Conservation (phyloP, 2,113 vertebrate species). For the Polyodon spathula region DNA sequence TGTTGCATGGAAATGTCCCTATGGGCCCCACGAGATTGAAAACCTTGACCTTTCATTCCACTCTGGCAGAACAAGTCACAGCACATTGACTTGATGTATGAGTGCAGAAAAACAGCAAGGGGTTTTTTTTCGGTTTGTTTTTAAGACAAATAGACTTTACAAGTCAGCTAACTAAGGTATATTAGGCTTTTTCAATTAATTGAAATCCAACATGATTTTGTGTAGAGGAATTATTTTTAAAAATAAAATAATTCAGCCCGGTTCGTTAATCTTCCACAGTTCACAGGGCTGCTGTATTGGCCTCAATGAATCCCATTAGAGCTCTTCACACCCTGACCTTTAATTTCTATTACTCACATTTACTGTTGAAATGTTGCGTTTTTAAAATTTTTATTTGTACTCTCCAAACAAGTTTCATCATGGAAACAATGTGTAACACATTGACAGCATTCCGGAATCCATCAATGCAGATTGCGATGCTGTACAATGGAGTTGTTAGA, state of each 20-base stretch:
- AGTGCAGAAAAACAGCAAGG: conserved; percentile 18
- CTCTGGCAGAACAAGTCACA: conserved; percentile 25
- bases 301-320: no score
- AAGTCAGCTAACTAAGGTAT: conserved; percentile 27
- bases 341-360: no score
- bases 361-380: no score
- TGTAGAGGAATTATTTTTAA: neutral
- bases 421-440: no score
- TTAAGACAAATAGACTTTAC: conserved; percentile 33
- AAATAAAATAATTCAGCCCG: no score
- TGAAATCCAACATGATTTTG: conserved; percentile 33
- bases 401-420: no score
- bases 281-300: no score
- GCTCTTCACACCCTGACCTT: neutral
- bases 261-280: no score
- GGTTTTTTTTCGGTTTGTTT: conserved; percentile 17
- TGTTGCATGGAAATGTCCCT: conserved; percentile 31
- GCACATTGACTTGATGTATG: conserved; percentile 28
- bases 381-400: no score
- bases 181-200: conserved; percentile 29
- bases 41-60: conserved; percentile 34
- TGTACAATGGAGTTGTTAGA: conserved; percentile 18
- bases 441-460: conserved; percentile 16
- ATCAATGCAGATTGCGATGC: conserved; percentile 23
- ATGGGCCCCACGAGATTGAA: conserved; percentile 26